Conservation (phyloP, 2,888 invertebrate species). For the Drosophila algonquin region DNA sequence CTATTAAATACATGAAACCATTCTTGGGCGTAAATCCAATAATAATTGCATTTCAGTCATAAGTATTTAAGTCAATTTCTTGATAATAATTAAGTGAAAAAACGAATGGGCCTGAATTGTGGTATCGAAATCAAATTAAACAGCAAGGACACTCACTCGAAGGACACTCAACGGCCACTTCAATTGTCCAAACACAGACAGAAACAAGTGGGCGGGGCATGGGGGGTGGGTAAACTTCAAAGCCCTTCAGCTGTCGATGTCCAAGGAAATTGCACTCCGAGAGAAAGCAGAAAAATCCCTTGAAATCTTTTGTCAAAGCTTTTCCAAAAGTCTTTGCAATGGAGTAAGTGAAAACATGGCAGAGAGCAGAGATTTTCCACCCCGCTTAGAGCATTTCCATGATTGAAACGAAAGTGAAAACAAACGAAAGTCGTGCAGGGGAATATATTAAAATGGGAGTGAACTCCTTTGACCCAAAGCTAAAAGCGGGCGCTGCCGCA, state of each 20-base stretch:
- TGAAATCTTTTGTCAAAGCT: constrained; percentile 7
- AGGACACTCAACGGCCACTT: constrained; percentile 16
- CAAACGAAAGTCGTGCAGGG: constrained; percentile 72
- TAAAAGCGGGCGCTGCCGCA: constrained; percentile 25
- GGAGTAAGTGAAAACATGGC: neutral
- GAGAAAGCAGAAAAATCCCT: constrained; percentile 28
- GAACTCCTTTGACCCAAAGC: constrained; percentile 51
- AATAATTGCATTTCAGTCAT: constrained; percentile 55
- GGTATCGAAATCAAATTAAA: constrained; percentile 25
- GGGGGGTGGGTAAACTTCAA: neutral
- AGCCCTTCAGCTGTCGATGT: constrained; percentile 15
- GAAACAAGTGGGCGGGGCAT: no score
- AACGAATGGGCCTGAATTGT: constrained; percentile 19
- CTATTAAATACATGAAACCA: constrained; percentile 6
- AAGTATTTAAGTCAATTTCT: constrained; percentile 44
- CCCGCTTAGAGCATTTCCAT: constrained; percentile 46
- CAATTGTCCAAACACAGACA: constrained; percentile 20
- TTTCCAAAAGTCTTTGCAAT: neutral
- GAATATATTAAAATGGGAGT: constrained; percentile 64
- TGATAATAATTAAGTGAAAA: constrained; percentile 40
- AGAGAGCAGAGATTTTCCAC: neutral
- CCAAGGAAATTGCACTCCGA: constrained; percentile 27
- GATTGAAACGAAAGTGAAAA: constrained; percentile 61
- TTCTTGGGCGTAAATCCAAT: constrained; percentile 54
- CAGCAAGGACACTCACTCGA: constrained; percentile 6